Conservation (phyloP, 2,113 vertebrate genomes). For the Xenotilapia caudafasciata region DNA sequence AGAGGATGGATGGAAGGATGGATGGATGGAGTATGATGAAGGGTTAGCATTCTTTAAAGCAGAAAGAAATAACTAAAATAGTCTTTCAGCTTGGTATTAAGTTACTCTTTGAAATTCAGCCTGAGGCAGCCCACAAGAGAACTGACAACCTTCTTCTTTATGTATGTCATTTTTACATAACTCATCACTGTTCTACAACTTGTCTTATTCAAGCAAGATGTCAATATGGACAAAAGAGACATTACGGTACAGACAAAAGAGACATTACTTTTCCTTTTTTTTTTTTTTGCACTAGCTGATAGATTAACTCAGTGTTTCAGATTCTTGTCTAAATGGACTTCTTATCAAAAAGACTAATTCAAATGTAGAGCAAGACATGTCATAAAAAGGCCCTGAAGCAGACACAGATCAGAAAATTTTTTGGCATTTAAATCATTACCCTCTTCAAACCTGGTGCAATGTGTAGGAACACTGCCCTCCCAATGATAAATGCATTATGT, state of each 20-base stretch:
- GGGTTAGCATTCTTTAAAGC: not conserved
- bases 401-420: constrained; percentile 17
- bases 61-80: not conserved
- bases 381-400: constrained; percentile 34
- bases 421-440: constrained; percentile 37
- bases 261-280: not conserved
- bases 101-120: not conserved
- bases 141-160: not conserved
- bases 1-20: not conserved
- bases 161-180: not conserved
- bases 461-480: not conserved
- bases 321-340: not conserved
- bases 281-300: not conserved
- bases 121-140: not conserved
- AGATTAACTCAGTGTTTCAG: not conserved
- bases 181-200: not conserved
- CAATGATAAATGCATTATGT: not conserved
- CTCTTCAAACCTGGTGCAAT: not conserved
- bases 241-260: not conserved
- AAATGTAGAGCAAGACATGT: constrained; percentile 33
- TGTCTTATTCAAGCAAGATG: not conserved
- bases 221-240: not conserved
- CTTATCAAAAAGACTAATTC: constrained; percentile 28
- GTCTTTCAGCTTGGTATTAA: not conserved
- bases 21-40: not conserved